phyloP scores from a whole-genome alignment of 1,140 invertebrate species.

The Galendromus occidentalis region DNA sequence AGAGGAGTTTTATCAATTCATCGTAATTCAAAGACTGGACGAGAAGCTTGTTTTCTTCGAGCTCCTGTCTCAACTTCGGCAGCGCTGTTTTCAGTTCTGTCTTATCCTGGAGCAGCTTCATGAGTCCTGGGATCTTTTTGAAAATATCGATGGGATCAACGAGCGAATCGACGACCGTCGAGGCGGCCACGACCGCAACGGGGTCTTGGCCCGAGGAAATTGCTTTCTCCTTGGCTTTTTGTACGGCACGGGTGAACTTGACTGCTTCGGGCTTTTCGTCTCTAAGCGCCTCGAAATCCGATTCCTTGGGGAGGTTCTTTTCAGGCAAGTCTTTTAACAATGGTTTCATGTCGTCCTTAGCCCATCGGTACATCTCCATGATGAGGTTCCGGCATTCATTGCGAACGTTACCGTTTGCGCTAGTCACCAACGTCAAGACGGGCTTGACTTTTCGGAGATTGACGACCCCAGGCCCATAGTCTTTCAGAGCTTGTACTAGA shows the following conservation, averaged over 20 bases:
- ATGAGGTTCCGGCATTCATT: constrained; percentile 73
- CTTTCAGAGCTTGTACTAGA: not conserved
- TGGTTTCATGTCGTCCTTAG: constrained; percentile 61
- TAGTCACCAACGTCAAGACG: not conserved
- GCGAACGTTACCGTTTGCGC: constrained; percentile 58
- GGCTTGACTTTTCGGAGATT: constrained; percentile 6
- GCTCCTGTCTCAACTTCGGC: not conserved
- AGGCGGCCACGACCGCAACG: not conserved
- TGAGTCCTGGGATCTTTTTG: not conserved
- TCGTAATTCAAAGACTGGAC: not conserved
- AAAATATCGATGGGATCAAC: not conserved
- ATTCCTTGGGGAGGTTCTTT: not conserved
- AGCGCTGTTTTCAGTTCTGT: not conserved
- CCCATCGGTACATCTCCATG: constrained; percentile 80
- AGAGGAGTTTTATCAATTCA: not conserved
- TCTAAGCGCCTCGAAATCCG: not conserved
- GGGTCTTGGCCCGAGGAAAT: not conserved
- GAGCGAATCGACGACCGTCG: not conserved
- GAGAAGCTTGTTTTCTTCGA: not conserved
- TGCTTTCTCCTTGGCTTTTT: not conserved
- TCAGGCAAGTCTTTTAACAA: not conserved
- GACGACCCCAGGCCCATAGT: not conserved
- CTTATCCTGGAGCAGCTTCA: constrained; percentile 2
- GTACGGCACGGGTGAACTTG: constrained; percentile 3
- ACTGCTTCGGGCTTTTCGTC: not conserved